A percentile compares a stretch with the other conserved stretches of the same genome.
These are phyloP conservation scores for Pseudomyrmex sp. DNA, from an alignment of 1,140 invertebrate genomes.

Conservation along the genomic window DNA sequence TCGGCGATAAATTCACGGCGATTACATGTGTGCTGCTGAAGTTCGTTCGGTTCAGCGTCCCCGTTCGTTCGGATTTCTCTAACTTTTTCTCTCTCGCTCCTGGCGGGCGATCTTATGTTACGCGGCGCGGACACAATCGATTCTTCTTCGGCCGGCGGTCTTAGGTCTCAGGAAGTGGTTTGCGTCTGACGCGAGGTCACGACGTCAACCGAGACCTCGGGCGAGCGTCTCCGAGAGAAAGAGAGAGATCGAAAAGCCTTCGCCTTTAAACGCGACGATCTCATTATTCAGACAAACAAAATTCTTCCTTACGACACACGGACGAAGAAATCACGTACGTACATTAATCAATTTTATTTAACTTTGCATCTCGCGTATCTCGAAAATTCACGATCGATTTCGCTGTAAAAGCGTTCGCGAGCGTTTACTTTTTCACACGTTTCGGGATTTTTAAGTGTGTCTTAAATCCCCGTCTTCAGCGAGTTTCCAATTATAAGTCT, in stretches of 20 bases:
- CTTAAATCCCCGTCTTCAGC: too few relatives aligned
- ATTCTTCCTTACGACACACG: background rate
- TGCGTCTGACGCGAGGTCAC: constrained; percentile 68
- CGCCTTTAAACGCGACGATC: constrained; percentile 26
- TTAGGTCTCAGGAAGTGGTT: constrained; percentile 72
- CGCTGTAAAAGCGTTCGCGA: background rate
- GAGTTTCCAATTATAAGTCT: background rate
- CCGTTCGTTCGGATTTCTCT: constrained; percentile 68
- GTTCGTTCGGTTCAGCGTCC: constrained; percentile 36
- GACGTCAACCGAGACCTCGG: constrained; percentile 25
- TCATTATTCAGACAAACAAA: constrained; percentile 38
- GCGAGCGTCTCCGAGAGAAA: background rate
- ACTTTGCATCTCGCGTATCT: background rate
- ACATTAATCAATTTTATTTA: background rate
- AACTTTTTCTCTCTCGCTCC: constrained; percentile 60
- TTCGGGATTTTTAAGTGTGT: background rate
- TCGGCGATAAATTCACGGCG: too few relatives aligned
- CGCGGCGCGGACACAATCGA: constrained; percentile 80
- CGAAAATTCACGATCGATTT: background rate
- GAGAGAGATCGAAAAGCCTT: background rate
- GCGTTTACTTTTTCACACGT: too few relatives aligned
- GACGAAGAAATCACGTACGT: background rate
- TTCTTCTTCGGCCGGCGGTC: constrained; percentile 65
- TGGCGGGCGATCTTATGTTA: constrained; percentile 80
- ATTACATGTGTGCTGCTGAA: too few relatives aligned